phyloP scores from a whole-genome alignment of 1,140 invertebrate genomes.

The Euborellia annulipes region DNA sequence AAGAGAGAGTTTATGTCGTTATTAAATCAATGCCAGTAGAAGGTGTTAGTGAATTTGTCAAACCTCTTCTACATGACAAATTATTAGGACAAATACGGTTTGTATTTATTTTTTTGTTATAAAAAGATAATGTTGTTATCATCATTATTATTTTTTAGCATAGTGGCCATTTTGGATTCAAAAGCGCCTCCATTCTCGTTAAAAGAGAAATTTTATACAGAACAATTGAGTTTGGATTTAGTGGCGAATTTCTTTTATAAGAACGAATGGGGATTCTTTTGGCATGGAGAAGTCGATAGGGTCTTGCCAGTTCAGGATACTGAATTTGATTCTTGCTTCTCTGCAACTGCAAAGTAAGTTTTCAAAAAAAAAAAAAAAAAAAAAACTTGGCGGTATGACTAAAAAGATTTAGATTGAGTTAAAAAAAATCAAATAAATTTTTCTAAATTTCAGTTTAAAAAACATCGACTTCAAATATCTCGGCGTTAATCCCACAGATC shows the following conservation, averaged over 20 bases:
- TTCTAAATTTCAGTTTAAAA: too few species aligned
- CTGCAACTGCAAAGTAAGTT: neutral
- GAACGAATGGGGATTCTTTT: constrained; percentile 11
- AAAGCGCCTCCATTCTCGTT: constrained; percentile 5
- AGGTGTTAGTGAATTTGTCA: too few species aligned
- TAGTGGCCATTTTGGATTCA: constrained; percentile 5
- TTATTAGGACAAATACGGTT: constrained; percentile 10
- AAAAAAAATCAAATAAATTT: too few species aligned
- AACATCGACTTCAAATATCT: too few species aligned
- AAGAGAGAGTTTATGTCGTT: too few species aligned
- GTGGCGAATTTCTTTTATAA: constrained; percentile 35
- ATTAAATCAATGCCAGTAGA: too few species aligned
- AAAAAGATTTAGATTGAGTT: too few species aligned
- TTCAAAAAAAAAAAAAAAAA: neutral
- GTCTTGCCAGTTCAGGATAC: neutral
- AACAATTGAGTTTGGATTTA: constrained; percentile 28
- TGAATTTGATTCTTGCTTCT: neutral
- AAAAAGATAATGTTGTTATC: constrained; percentile 38
- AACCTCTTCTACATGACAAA: constrained; percentile 1
- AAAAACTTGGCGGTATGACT: neutral
- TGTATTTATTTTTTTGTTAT: constrained; percentile 32
- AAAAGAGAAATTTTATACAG: neutral
- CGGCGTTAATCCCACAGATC: too few species aligned
- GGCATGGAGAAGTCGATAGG: neutral
- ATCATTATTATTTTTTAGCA: constrained; percentile 3